Evolutionary conservation across 2,113 vertebrate species (phyloP).

Genomic region (Sterna hirundo): DNA sequence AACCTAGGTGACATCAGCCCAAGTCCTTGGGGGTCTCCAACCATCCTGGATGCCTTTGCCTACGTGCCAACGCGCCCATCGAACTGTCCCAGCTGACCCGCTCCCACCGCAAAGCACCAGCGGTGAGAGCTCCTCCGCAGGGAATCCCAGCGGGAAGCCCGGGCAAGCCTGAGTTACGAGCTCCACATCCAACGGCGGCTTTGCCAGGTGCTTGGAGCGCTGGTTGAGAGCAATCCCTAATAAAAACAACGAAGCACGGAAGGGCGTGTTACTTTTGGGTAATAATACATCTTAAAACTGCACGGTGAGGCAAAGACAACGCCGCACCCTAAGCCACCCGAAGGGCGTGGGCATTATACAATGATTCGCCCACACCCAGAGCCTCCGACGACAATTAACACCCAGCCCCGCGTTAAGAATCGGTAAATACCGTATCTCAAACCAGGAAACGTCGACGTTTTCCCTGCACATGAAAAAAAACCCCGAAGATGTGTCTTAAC

Average conservation of each 20-base stretch:
- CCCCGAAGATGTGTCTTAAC: background rate
- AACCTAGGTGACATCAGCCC: background rate
- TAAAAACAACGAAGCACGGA: conserved; percentile 37
- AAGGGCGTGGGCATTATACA: conserved; percentile 59
- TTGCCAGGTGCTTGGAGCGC: conserved; percentile 15
- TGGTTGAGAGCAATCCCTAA: background rate
- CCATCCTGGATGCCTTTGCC: rapidly evolving
- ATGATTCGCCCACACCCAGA: conserved; percentile 47
- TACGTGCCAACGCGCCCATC: rapidly evolving
- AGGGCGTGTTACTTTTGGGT: background rate
- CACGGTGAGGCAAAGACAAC: conserved; percentile 43
- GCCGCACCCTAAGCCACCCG: conserved; percentile 20
- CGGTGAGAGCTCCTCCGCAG: background rate
- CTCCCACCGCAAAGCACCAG: background rate
- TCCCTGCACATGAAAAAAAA: background rate
- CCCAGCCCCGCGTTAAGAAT: background rate
- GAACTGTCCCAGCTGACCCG: rapidly evolving
- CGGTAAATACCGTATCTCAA: background rate
- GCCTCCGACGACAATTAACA: conserved; percentile 19
- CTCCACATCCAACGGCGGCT: background rate
- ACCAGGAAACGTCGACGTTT: background rate
- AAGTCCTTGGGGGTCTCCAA: background rate
- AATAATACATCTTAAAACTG: conserved; percentile 48
- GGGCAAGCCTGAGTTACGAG: background rate
- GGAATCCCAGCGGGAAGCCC: background rate